Base-by-base conservation (phyloP, 2,797 vertebrate species). In the Kryptopterus vitreolus region DNA sequence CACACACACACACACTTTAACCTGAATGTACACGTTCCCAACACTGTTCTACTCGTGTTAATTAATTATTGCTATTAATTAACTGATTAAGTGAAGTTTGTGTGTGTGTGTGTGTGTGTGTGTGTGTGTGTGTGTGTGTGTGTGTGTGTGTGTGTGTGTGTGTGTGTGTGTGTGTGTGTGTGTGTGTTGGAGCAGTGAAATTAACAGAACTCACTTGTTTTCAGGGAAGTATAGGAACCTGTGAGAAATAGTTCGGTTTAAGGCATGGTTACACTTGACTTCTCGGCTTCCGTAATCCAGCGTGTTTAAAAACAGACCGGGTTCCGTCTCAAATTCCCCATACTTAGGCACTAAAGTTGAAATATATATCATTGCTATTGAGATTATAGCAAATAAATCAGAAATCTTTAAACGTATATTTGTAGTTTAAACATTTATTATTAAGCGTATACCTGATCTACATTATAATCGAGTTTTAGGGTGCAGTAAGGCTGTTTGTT, bases 211-310 rank as follows among this genome's bases (percentile, higher is more conserved):
- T n/a, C 46, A 22, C 5, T 12, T 22, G 43, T 69, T 70, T 70
- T 9, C 43, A 52, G 26, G 24, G 20, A 24, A 46, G 24, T 20
- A 52, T 8, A 29, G 9, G 22, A 38, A 38, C 33, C 10, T 26
- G 38, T 70, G 26, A 29, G 16, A 7, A 43, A 53, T 71, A 53
- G 13, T n/a, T 43, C 20, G 1, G 12, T 3, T 29, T 24, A 12
- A 12, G 24, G 66, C 22, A 4, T 5, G n/a, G 2, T 33, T 20
- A 24, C 43, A 10, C 11, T 22, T 26, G 24, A 61, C 79, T 24
- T 79, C 4, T 76, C 77, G 78, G 85, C 77, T 82, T 84, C 82
- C 82, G 82, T 86, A 70, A 31, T 70, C 18, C 24, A 20, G 24
- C 13, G 10, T 8, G 13, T 18, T 52, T 31, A 52, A 31, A 12